Evolutionary conservation across 2,888 invertebrate species (phyloP).

Genomic region (Zaprionus obscuricornis): DNA sequence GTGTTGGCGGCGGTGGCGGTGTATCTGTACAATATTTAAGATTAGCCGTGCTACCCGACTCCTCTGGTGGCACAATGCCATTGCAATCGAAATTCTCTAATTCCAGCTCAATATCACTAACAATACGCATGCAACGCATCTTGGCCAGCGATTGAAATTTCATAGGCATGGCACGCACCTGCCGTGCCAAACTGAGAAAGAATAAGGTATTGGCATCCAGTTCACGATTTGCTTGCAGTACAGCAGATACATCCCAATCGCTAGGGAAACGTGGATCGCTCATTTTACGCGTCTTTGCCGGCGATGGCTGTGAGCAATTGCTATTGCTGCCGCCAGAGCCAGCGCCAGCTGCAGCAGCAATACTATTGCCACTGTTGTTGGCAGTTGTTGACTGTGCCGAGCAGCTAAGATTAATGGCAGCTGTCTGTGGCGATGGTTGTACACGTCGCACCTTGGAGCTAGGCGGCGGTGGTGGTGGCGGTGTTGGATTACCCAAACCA

Average conservation of each 20-base stretch:
- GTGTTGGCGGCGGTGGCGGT: constrained; percentile 71
- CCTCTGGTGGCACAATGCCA: constrained; percentile 60
- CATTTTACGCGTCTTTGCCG: constrained; percentile 74
- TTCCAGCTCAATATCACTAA: constrained; percentile 82
- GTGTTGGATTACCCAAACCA: constrained; percentile 44
- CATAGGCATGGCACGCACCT: constrained; percentile 82
- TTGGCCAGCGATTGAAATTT: constrained; percentile 82
- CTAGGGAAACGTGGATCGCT: constrained; percentile 59
- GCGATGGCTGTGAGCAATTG: constrained; percentile 49
- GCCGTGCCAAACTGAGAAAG: constrained; percentile 81
- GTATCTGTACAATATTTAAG: constrained; percentile 77
- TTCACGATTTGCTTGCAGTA: constrained; percentile 81
- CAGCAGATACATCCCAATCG: constrained; percentile 79
- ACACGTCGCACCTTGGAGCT: constrained; percentile 75
- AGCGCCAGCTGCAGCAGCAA: constrained; percentile 13
- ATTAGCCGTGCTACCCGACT: constrained; percentile 55
- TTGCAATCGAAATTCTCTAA: constrained; percentile 81
- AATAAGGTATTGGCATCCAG: constrained; percentile 82
- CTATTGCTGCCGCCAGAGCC: constrained; percentile 8
- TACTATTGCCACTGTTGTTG: constrained; percentile 1
- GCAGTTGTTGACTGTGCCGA: constrained; percentile 26
- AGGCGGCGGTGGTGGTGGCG: constrained; percentile 57
- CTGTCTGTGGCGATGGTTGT: constrained; percentile 78
- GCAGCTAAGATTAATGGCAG: constrained; percentile 80
- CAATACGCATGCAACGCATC: constrained; percentile 83